Percentiles rank a stretch among this genome's conserved stretches.
Evolutionary conservation across 1,140 invertebrate genomes (phyloP).

Genomic region (Dendrolimus kikuchii): DNA sequence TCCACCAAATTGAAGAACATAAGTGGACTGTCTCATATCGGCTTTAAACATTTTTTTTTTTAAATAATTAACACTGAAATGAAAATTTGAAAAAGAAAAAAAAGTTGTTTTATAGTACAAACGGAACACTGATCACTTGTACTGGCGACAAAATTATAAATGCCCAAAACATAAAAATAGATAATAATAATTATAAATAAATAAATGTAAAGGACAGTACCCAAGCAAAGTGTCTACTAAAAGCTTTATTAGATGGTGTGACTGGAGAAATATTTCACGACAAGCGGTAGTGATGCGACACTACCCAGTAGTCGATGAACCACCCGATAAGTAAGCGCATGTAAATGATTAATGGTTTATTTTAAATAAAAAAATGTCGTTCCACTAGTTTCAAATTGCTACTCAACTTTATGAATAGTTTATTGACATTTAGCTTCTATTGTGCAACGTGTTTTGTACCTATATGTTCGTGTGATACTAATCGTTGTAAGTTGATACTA

Average conservation of each 20-base stretch:
- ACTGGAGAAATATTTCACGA: slow-evolving; percentile 11
- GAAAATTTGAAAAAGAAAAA: no score
- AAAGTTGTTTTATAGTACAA: no score
- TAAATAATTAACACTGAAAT: no score
- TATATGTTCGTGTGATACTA: no score
- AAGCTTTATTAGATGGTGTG: slow-evolving; percentile 18
- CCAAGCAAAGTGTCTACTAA: slow-evolving; percentile 11
- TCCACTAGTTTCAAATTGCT: neutral
- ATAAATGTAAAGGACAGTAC: slow-evolving; percentile 2
- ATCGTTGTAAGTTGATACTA: no score
- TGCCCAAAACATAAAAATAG: neutral
- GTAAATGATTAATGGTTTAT: neutral
- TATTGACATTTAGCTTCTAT: neutral
- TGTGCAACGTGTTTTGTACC: no score
- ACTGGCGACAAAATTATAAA: neutral
- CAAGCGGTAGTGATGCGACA: slow-evolving; percentile 11
- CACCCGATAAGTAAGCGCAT: slow-evolving; percentile 6
- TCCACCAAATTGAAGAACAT: no score
- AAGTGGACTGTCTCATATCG: no score
- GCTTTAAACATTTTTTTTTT: no score
- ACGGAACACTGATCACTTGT: no score
- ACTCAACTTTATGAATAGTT: slow-evolving; percentile 1
- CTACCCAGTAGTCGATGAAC: slow-evolving; percentile 11
- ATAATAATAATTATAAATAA: neutral
- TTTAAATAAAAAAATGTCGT: no score